Evolutionary conservation across 2,113 vertebrate genomes (phyloP).

Genomic region (Lepus europaeus): DNA sequence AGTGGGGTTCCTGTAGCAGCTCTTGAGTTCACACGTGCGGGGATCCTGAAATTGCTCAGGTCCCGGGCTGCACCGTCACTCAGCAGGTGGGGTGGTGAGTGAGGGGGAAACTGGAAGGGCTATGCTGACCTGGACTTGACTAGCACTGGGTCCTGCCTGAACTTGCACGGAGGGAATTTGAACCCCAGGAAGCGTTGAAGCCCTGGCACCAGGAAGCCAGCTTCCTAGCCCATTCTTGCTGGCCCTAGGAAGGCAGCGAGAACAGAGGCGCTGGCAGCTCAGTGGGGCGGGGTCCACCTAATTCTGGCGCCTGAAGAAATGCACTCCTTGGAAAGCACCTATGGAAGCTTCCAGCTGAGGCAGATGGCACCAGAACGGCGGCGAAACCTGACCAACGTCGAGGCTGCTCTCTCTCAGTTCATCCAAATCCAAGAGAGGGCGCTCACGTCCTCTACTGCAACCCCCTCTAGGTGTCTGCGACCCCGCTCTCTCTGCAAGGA

Average conservation of each 20-base stretch:
- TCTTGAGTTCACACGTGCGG: not conserved
- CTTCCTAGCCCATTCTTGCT: not conserved
- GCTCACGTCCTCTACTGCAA: not conserved
- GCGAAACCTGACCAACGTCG: not conserved
- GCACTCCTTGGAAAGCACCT: not conserved
- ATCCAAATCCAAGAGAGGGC: not conserved
- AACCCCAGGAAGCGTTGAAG: constrained; percentile 20
- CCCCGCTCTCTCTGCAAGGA: not conserved
- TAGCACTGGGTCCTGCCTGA: constrained; percentile 45
- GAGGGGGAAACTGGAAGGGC: not conserved
- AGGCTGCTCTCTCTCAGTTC: not conserved
- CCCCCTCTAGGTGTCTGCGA: not conserved
- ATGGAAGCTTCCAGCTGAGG: not conserved
- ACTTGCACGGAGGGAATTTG: constrained; percentile 72
- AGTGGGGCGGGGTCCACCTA: not conserved
- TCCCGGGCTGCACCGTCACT: not conserved
- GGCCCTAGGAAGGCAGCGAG: fast-evolving
- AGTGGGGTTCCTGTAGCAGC: not conserved
- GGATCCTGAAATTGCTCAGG: not conserved
- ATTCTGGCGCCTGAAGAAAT: not conserved
- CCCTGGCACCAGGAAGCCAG: not conserved
- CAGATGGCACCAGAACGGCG: not conserved
- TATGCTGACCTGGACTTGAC: constrained; percentile 26
- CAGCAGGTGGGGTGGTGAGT: too few species aligned
- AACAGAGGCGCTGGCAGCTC: not conserved